A percentile compares a stretch with the other conserved stretches of the same genome.
phyloP scores from a whole-genome alignment of 2,797 vertebrate genomes.

The Rhabdomys pumilio region DNA sequence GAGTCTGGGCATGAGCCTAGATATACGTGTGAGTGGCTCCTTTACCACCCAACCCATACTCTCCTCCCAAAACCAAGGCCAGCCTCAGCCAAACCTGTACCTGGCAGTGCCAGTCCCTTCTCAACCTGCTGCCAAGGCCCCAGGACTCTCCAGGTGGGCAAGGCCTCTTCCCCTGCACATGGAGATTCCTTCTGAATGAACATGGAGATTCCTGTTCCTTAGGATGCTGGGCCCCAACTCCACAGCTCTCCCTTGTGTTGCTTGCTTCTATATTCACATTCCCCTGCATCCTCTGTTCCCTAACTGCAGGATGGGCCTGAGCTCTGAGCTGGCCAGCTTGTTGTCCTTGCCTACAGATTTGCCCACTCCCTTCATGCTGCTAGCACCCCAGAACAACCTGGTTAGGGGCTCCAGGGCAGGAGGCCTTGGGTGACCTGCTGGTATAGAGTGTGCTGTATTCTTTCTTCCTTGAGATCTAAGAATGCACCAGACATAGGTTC shows the following conservation, averaged over 20 bases:
- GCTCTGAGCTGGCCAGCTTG: neutral
- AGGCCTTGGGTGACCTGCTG: neutral
- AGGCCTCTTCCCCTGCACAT: too few relatives aligned
- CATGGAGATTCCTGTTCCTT: neutral
- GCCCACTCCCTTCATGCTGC: neutral
- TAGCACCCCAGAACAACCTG: neutral
- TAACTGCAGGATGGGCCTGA: neutral
- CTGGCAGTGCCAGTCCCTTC: neutral
- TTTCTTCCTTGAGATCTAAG: neutral
- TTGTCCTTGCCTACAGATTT: neutral
- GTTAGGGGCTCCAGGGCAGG: neutral
- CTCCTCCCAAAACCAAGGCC: neutral
- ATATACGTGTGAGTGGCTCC: too few relatives aligned
- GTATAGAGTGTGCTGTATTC: neutral
- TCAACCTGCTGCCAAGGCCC: neutral
- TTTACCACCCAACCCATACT: neutral
- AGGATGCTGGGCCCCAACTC: neutral
- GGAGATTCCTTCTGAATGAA: neutral
- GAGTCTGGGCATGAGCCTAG: neutral
- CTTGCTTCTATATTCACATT: neutral
- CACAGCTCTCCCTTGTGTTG: neutral
- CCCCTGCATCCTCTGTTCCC: neutral
- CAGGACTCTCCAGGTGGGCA: neutral
- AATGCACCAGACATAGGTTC: neutral
- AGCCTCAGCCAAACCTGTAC: slow-evolving; percentile 64